phyloP scores from a whole-genome alignment of 2,113 vertebrate genomes.

The Callocephalon fimbriatum region DNA sequence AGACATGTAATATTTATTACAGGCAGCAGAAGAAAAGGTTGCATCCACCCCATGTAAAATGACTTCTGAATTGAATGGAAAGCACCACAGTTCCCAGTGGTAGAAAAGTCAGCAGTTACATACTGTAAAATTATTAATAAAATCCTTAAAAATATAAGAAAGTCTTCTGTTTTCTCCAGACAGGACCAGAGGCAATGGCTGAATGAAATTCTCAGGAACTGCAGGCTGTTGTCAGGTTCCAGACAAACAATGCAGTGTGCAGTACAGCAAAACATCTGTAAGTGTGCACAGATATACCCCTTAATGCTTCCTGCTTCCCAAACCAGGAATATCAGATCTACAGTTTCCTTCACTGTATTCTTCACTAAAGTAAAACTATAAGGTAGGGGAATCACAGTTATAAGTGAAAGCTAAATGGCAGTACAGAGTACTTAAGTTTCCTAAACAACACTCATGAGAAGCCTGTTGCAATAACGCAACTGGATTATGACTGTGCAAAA shows the following conservation, averaged over 20 bases:
- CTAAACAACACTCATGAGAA: background rate
- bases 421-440: background rate
- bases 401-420: background rate
- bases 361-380: background rate
- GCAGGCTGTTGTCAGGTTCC: background rate
- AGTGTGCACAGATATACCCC: background rate
- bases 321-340: background rate
- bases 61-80: background rate
- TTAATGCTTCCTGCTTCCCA: background rate
- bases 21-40: slow-evolving; percentile 12
- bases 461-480: background rate
- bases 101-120: background rate
- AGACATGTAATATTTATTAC: slow-evolving; percentile 38
- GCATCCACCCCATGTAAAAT: background rate
- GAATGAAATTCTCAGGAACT: background rate
- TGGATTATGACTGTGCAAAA: background rate
- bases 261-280: background rate
- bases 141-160: background rate
- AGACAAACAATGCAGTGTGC: background rate
- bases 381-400: background rate
- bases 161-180: background rate
- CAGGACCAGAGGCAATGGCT: background rate
- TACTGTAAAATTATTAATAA: background rate
- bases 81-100: background rate
- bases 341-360: background rate